phyloP scores from a whole-genome alignment of 1,140 invertebrate genomes.

The Trinorchestia longiramus region DNA sequence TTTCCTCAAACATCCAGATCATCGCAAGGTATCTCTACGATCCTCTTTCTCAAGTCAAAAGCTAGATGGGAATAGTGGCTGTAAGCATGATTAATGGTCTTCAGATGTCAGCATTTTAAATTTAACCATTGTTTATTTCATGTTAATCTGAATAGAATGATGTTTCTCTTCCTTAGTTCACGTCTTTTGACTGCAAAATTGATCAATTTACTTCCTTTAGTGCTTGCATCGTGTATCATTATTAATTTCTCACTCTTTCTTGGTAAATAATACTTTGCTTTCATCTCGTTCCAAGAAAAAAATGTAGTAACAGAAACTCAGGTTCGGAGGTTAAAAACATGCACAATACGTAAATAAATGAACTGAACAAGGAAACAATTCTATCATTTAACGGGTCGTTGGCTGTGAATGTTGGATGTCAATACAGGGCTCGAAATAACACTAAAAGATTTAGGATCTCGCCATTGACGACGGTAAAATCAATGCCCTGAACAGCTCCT shows the following conservation, averaged over 20 bases:
- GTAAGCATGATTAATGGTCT: too few species aligned
- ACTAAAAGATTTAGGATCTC: background rate
- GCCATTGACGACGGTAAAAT: background rate
- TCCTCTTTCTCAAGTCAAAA: too few species aligned
- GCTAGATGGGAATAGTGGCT: too few species aligned
- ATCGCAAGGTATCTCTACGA: too few species aligned
- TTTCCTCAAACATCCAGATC: too few species aligned
- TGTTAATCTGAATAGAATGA: too few species aligned
- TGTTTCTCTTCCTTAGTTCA: too few species aligned
- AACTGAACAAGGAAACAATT: background rate
- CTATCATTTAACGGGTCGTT: background rate
- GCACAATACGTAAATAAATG: background rate
- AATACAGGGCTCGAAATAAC: background rate
- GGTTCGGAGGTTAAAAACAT: background rate
- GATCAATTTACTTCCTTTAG: background rate
- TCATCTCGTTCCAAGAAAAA: background rate
- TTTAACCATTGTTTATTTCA: too few species aligned
- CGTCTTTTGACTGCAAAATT: too few species aligned
- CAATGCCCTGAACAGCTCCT: background rate
- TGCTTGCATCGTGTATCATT: too few species aligned
- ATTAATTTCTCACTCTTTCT: background rate
- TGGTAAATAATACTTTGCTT: background rate
- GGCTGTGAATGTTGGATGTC: background rate
- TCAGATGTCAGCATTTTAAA: too few species aligned
- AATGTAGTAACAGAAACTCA: background rate